These are phyloP conservation scores for Pyrocoelia pectoralis DNA, from an alignment of 2,888 invertebrate genomes.

Conservation along the genomic window DNA sequence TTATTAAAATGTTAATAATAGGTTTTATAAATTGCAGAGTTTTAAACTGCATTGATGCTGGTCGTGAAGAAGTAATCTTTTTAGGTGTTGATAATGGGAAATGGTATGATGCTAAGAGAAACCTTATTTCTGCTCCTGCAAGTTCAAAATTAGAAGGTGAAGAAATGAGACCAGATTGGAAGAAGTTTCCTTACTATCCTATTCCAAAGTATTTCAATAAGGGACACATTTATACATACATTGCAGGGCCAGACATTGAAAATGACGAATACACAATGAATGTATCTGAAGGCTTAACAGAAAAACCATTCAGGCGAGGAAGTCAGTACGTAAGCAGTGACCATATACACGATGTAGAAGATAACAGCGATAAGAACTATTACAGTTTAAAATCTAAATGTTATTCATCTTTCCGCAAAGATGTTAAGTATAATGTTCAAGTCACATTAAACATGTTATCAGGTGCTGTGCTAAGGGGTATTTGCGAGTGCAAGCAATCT, in stretches of 20 bases:
- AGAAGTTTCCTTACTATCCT: conserved; percentile 7
- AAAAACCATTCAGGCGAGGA: background rate
- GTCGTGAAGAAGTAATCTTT: conserved; percentile 5
- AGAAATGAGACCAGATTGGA: conserved; percentile 10
- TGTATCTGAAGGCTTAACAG: background rate
- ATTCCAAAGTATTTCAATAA: conserved; percentile 17
- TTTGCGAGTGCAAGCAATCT: conserved; percentile 11
- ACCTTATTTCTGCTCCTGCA: background rate
- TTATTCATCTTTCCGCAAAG: background rate
- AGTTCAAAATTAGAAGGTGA: background rate
- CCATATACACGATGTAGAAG: background rate
- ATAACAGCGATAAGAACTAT: background rate
- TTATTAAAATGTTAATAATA: too few species aligned
- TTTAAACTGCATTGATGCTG: conserved; percentile 15
- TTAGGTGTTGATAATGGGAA: conserved; percentile 20
- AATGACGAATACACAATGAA: conserved; percentile 4
- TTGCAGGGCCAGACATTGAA: background rate
- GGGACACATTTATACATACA: conserved; percentile 16
- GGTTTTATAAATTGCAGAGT: too few species aligned
- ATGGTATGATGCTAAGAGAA: conserved; percentile 12
- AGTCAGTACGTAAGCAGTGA: conserved; percentile 4
- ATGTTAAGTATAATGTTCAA: background rate
- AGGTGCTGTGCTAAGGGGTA: conserved; percentile 1
- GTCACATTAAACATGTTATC: background rate
- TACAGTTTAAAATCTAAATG: background rate